phyloP scores from a whole-genome alignment of 2,888 invertebrate species.

The Galeruca laticollis region DNA sequence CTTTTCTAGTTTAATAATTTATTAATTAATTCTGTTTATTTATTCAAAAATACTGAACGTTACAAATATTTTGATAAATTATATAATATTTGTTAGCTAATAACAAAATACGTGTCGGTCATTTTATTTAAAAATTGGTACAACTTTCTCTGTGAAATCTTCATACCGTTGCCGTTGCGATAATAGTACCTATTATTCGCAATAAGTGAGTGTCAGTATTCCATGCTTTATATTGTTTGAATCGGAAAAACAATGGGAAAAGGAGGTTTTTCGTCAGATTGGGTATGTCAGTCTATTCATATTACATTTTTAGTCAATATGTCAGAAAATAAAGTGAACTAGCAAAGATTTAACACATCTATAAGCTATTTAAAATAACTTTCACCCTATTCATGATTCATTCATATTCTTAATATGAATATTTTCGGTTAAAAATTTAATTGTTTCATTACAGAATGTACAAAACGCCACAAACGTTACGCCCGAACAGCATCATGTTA shows the following conservation, averaged over 20 bases:
- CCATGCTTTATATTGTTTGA: background rate
- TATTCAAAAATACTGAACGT: background rate
- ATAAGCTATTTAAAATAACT: too few relatives aligned
- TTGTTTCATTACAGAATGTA: conserved; percentile 42
- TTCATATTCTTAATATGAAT: background rate
- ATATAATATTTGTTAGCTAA: conserved; percentile 26
- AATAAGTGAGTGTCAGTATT: background rate
- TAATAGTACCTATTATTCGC: background rate
- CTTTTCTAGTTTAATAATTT: too few relatives aligned
- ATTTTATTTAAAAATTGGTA: conserved; percentile 26
- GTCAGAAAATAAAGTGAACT: background rate
- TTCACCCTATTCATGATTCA: too few relatives aligned
- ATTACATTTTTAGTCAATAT: background rate
- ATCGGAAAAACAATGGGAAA: conserved; percentile 27
- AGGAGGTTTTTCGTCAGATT: conserved; percentile 26
- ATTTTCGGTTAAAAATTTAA: too few relatives aligned
- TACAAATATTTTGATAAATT: background rate
- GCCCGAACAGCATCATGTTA: conserved; percentile 92
- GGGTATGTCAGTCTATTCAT: conserved; percentile 30
- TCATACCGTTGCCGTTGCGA: conserved; percentile 15
- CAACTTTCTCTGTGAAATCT: conserved; percentile 37
- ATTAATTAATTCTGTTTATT: background rate
- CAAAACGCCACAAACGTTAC: conserved; percentile 86
- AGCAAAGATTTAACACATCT: too few relatives aligned
- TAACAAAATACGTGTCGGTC: conserved; percentile 18